Evolutionary conservation across 1,140 invertebrate species (phyloP), one percentile per base, ranked within the genome.

Genomic region (Drosophila ambigua): DNA sequence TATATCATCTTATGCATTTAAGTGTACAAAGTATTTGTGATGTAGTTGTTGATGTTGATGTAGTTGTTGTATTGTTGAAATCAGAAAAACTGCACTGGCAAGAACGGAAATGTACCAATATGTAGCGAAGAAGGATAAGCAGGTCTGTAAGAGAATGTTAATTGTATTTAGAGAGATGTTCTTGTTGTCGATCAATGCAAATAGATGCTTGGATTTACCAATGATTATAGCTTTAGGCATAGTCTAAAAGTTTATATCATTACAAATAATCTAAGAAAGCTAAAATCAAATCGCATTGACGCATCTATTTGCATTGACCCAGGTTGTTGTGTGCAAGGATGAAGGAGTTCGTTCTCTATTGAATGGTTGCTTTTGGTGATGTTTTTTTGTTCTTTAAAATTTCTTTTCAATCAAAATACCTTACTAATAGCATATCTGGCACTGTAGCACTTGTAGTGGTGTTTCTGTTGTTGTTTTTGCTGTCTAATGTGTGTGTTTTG

Each of bases 381-480:
- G 28, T 51, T 57, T 50, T 54, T 7, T 45, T 41, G 64, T 68
- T 54, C 26, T 15, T 54, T 74, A 41, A 43, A 44, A 53, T 68
- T 48, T 46, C 35, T 59, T 49, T 67, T 78, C 65, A 91, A 39
- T 28, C 26, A 28, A 28, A 28, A 79, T 91, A 91, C 90, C 90
- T 91, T 91, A 91, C 84, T 88, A 91, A 88, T 59, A 91, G 76
- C 80, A 91, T 76, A 77, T 85, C 91, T 59, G 82, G 68, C 79
- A 75, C 73, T 57, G 87, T 73, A 50, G 81, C 69, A 65, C 77
- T 75, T 79, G 78, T 79, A 52, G 69, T 74, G 31, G 59, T 62
- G 48, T 65, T 76, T 20, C 31, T 49, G 51, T 24, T 53, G 67
- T 49, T 68, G 54, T 65, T 82, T 66, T 73, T 90, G 72, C 66